Evolutionary conservation across 2,888 invertebrate genomes (phyloP).

Genomic region (Conistra vaccinii): DNA sequence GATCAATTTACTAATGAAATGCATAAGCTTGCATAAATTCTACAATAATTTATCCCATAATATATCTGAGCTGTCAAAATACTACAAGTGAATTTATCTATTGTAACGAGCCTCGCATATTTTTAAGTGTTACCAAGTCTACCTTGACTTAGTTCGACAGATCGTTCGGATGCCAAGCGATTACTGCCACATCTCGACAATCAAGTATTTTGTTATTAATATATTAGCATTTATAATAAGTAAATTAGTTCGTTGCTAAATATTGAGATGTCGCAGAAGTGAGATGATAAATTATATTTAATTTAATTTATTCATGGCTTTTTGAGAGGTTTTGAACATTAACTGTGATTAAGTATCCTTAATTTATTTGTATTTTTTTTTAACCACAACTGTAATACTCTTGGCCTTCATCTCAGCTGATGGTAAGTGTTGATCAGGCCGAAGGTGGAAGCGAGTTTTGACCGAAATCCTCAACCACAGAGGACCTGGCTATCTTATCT

Average conservation of each 20-base stretch:
- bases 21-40: constrained; percentile 37
- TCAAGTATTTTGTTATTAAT: constrained; percentile 37
- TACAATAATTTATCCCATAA: constrained; percentile 10
- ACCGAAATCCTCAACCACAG: no score
- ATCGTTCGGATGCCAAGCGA: constrained; percentile 42
- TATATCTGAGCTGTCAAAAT: constrained; percentile 49
- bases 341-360: no score
- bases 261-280: constrained; percentile 5
- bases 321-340: no score
- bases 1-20: constrained; percentile 20
- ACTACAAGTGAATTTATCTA: constrained; percentile 35
- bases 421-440: no score
- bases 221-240: constrained; percentile 47
- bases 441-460: no score
- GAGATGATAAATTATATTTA: constrained; percentile 26
- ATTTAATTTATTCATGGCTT: constrained; percentile 22
- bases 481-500: no score
- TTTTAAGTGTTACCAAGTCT: constrained; percentile 28
- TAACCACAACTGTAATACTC: no score
- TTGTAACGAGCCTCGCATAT: constrained; percentile 33
- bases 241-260: constrained; percentile 22
- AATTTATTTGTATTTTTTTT: no score
- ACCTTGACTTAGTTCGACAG: constrained; percentile 54
- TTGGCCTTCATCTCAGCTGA: no score
- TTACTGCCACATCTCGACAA: constrained; percentile 17